Evolutionary conservation across 2,113 vertebrate species (phyloP), one percentile per base, ranked within the genome.

Genomic region (Halcyon malimbica): DNA sequence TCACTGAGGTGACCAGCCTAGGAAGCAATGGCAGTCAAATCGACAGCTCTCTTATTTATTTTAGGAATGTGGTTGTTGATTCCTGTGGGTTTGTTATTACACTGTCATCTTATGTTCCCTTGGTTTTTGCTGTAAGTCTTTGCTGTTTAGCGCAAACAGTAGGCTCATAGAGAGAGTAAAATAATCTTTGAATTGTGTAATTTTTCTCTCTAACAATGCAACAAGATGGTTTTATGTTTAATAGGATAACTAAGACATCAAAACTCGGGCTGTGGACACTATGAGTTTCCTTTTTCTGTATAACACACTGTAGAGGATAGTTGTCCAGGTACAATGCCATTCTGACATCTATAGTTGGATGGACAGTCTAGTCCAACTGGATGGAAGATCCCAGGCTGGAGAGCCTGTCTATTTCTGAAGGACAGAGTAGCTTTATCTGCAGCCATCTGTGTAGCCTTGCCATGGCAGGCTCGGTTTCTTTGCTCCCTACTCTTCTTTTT

Each of bases 51-150:
- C 18, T 57, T 23, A 24, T 89, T 94, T 39, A 12, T 50, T 31
- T 41, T n/a, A 25, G 51, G 42, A 83, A 42, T n/a, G 35, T 11
- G 48, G 39, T 85, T 75, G 25, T 63, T 64, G 37, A 46, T 60
- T 87, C 7, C 5, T 1, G 2, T 44, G 51, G 12, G 5, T 57
- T 90, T 84, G 20, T 80, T 76, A 15, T 3, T 21, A 13, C 5
- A 2, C 42, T 17, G 20, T 37, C 1, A 0, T 17, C 18, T 41
- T 48, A 2, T 1, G 7, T 39, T 46, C 33, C 13, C 19, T 56
- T 46, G 9, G 2, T 24, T 92, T 68, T 51, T 54, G 33, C 25
- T 64, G 5, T 31, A 62, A 69, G 28, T 41, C 29, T 79, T 64
- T 53, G 20, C 39, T 83, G 21, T 37, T 29, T 37, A 13, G 51